Conservation (phyloP, 2,797 vertebrate species). For the Loriculus beryllinus region DNA sequence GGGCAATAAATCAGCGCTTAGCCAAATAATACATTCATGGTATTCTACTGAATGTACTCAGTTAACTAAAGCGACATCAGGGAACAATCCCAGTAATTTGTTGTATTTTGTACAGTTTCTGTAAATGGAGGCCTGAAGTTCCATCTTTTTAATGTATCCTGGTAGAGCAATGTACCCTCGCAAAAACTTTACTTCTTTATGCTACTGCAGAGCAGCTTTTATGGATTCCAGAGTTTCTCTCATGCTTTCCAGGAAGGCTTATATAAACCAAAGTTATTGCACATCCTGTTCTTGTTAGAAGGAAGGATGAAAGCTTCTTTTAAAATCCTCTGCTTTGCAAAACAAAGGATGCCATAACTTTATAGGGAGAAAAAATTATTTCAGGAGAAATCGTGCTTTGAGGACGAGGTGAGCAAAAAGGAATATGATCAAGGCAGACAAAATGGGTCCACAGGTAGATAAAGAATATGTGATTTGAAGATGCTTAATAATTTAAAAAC, state of each 20-base stretch:
- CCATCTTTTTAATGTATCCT: background rate
- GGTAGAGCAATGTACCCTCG: background rate
- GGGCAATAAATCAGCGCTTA: background rate
- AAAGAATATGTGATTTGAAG: background rate
- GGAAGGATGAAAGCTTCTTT: background rate
- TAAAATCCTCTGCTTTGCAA: background rate
- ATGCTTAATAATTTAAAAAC: background rate
- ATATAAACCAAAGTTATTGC: slow-evolving; percentile 30
- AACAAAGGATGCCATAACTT: background rate
- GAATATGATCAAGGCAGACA: background rate
- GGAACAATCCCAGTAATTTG: background rate
- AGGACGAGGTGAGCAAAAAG: background rate
- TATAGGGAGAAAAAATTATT: background rate
- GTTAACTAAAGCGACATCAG: background rate
- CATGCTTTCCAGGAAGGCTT: slow-evolving; percentile 33
- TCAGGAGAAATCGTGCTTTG: background rate
- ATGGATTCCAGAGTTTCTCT: slow-evolving; percentile 36
- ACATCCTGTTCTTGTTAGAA: slow-evolving; percentile 52
- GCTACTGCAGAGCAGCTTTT: background rate
- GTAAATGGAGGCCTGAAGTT: background rate
- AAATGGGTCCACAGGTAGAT: background rate
- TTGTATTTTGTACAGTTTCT: background rate
- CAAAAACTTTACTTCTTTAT: background rate
- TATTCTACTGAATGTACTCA: background rate
- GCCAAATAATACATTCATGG: background rate